Evolutionary conservation across 2,888 invertebrate genomes (phyloP).

Genomic region (Phengaris alcon): DNA sequence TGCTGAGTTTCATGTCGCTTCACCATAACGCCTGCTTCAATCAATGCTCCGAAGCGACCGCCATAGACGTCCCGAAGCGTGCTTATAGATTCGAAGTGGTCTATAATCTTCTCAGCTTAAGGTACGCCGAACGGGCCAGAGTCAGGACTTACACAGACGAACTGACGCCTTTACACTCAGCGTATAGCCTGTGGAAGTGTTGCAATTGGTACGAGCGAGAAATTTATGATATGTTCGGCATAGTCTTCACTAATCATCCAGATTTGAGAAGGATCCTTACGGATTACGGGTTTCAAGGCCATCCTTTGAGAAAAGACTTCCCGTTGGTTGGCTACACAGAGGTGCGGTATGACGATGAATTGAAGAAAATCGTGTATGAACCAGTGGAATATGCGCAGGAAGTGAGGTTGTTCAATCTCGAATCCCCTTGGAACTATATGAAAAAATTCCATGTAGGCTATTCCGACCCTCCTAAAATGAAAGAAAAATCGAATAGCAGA

Average conservation of each 20-base stretch:
- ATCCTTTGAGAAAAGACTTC: conserved; percentile 70
- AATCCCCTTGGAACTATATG: conserved; percentile 65
- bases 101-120: conserved; percentile 57
- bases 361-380: conserved; percentile 69
- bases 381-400: conserved; percentile 67
- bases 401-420: conserved; percentile 52
- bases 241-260: conserved; percentile 66
- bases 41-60: conserved; percentile 55
- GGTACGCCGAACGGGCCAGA: conserved; percentile 52
- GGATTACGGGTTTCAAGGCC: conserved; percentile 69
- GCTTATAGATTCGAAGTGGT: conserved; percentile 62
- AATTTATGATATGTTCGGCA: conserved; percentile 68
- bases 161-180: conserved; percentile 62
- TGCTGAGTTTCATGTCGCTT: conserved; percentile 57
- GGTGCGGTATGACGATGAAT: conserved; percentile 67
- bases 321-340: conserved; percentile 67
- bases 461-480: conserved; percentile 42
- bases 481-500: neutral
- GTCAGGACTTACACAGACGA: conserved; percentile 71
- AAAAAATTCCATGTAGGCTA: conserved; percentile 63
- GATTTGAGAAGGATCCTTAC: conserved; percentile 67
- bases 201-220: conserved; percentile 62
- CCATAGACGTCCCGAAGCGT: conserved; percentile 65
- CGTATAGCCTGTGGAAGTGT: conserved; percentile 51
- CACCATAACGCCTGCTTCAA: conserved; percentile 68